Evolutionary conservation across 2,888 invertebrate species (phyloP).

Genomic region (Papilio protenor): DNA sequence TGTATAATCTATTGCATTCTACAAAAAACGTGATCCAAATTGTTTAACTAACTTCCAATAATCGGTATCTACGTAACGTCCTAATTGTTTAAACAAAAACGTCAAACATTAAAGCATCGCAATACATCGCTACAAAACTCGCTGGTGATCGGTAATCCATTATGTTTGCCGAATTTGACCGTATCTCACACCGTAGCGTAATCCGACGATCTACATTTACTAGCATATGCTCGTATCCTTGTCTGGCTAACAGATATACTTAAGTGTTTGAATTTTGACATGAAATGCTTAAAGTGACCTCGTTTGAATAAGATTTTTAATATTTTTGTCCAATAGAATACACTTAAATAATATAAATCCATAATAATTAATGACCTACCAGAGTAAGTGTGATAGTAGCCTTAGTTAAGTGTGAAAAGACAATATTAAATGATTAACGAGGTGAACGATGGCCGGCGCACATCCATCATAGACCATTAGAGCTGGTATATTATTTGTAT

Average conservation of each 20-base stretch:
- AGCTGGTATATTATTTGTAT: constrained; percentile 26
- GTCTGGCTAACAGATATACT: not conserved
- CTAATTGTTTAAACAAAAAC: constrained; percentile 34
- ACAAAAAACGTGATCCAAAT: constrained; percentile 36
- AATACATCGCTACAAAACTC: constrained; percentile 21
- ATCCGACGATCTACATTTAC: constrained; percentile 13
- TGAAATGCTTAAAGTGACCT: not conserved
- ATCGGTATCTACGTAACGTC: constrained; percentile 28
- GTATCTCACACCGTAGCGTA: constrained; percentile 12
- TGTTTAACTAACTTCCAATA: constrained; percentile 18
- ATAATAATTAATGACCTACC: no score
- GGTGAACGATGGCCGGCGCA: constrained; percentile 4
- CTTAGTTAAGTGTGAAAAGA: constrained; percentile 39
- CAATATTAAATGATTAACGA: constrained; percentile 40
- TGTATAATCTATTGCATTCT: constrained; percentile 27
- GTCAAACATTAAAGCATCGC: constrained; percentile 10
- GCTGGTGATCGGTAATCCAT: constrained; percentile 33
- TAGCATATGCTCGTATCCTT: not conserved
- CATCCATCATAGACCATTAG: constrained; percentile 33
- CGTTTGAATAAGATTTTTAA: no score
- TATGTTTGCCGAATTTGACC: constrained; percentile 19
- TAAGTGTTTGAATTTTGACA: not conserved
- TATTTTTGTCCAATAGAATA: no score
- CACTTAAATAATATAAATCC: no score
- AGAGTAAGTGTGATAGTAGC: constrained; percentile 32